Conservation (phyloP, 2,797 vertebrate genomes). For the Tympanoctomys barrerae region DNA sequence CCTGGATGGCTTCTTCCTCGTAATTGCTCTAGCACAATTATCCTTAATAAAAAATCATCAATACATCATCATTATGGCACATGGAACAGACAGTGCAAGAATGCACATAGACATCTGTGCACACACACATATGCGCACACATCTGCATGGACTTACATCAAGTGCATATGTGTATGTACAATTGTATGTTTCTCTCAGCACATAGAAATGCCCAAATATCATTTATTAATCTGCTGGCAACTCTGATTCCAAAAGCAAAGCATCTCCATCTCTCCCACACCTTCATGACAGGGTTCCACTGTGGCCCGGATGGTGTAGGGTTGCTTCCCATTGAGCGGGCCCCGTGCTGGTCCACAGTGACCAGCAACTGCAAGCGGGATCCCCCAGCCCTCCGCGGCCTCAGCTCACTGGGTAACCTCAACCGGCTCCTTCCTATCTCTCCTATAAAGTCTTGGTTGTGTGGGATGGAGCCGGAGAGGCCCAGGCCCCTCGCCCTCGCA, state of each 20-base stretch:
- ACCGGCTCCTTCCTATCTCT: neutral
- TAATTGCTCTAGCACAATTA: constrained; percentile 20
- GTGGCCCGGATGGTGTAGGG: fast-evolving
- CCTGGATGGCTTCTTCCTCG: neutral
- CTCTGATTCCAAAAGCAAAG: neutral
- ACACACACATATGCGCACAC: no score
- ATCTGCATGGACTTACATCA: neutral
- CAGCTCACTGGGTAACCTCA: neutral
- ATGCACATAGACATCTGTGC: neutral
- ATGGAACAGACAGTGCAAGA: neutral
- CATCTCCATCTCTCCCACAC: neutral
- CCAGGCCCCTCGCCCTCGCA: no score
- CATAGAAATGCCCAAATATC: neutral
- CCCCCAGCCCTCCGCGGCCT: neutral
- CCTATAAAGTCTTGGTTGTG: fast-evolving
- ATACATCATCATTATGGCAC: neutral
- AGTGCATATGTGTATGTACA: neutral
- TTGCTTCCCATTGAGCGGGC: neutral
- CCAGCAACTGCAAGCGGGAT: no score
- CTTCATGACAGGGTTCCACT: neutral
- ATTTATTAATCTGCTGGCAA: neutral
- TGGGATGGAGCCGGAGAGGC: no score
- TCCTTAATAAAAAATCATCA: neutral
- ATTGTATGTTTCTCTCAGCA: neutral
- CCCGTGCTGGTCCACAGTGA: neutral